Evolutionary conservation across 2,888 invertebrate genomes (phyloP).

Genomic region (Dryomyza anilis): DNA sequence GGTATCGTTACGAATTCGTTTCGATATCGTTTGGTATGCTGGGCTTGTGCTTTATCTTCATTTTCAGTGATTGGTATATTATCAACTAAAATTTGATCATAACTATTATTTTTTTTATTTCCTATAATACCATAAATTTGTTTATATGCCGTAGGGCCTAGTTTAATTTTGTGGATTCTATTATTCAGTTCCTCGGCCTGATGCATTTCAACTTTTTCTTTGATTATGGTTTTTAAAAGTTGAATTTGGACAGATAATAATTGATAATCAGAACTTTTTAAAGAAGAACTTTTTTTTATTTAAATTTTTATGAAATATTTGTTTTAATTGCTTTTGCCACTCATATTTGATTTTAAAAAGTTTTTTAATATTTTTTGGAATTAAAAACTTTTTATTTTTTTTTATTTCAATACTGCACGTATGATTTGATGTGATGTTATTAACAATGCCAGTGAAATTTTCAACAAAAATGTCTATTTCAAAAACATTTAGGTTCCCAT

Average conservation of each 20-base stretch:
- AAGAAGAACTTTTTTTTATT: too few relatives aligned
- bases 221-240: not conserved
- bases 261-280: not conserved
- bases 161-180: too few relatives aligned
- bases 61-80: too few relatives aligned
- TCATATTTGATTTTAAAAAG: not conserved
- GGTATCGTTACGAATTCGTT: too few relatives aligned
- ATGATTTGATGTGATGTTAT: not conserved
- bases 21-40: too few relatives aligned
- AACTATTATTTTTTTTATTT: too few relatives aligned
- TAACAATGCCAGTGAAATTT: too few relatives aligned
- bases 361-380: not conserved
- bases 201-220: not conserved
- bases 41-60: too few relatives aligned
- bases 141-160: too few relatives aligned
- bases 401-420: not conserved
- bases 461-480: not conserved
- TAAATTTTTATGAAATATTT: conserved; percentile 6
- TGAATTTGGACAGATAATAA: not conserved
- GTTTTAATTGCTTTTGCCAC: conserved; percentile 22
- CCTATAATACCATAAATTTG: too few relatives aligned
- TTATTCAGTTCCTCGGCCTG: not conserved
- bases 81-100: too few relatives aligned
- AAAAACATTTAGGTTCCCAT: not conserved
- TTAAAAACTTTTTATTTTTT: not conserved